Percentiles rank a stretch among this genome's conserved stretches.
Evolutionary conservation across 2,113 vertebrate species (phyloP).

Genomic region (Oreochromis aureus): DNA sequence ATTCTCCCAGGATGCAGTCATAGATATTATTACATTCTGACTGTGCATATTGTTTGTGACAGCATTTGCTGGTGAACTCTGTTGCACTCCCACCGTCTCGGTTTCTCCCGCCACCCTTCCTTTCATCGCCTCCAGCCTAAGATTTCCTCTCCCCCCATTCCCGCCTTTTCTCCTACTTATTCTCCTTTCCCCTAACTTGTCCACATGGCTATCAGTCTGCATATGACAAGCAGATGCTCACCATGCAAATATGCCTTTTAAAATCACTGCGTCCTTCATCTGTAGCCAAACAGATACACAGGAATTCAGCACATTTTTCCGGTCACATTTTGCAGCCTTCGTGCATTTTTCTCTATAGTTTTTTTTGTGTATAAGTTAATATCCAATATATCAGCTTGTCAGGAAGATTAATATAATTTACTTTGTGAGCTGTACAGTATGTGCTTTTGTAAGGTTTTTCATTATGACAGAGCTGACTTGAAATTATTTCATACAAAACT

Average conservation of each 20-base stretch:
- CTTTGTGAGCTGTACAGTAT: conserved; percentile 3
- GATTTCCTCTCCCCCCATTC: neutral
- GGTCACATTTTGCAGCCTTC: conserved; percentile 28
- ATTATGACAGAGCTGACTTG: conserved; percentile 21
- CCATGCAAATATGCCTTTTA: conserved; percentile 38
- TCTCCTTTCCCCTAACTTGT: neutral
- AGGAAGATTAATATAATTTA: conserved; percentile 54
- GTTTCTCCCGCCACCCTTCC: neutral
- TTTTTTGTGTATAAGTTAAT: conserved; percentile 15
- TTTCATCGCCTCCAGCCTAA: neutral
- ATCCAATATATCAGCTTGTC: conserved; percentile 46
- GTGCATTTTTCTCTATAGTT: neutral
- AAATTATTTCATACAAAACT: conserved; percentile 37
- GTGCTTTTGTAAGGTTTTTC: conserved; percentile 22
- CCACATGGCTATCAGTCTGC: conserved; percentile 15
- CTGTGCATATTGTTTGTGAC: conserved; percentile 33
- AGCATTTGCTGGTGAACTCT: neutral
- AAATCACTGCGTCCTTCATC: conserved; percentile 46
- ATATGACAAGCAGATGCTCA: conserved; percentile 60
- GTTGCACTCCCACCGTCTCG: neutral
- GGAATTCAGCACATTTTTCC: conserved; percentile 48
- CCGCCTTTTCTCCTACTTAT: neutral
- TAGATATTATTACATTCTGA: conserved; percentile 18
- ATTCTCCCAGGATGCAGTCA: conserved; percentile 35
- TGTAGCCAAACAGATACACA: conserved; percentile 40